Evolutionary conservation across 2,797 vertebrate genomes (phyloP), one percentile per base, ranked within the genome.

Genomic region (Gymnoscopelus braueri): DNA sequence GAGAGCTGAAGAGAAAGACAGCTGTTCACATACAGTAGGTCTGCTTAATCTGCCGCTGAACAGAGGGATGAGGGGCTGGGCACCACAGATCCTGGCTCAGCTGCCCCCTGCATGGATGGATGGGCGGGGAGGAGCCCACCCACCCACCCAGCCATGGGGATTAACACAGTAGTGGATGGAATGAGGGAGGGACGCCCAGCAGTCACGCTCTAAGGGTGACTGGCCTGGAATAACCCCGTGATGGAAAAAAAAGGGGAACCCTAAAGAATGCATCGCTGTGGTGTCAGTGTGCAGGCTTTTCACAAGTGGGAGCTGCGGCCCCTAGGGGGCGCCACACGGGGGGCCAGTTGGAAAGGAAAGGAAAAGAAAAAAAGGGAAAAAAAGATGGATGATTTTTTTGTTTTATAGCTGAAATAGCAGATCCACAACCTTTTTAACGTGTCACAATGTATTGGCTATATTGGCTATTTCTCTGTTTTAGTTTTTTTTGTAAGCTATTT

Each of bases 21-120:
- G 89, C 89, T 90, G 90, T 88, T 86, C 71, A 54, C 70, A 59
- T 59, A 26, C 26, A 2, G 26, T 26, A 23, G 69, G 70, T 83
- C 69, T 2, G 23, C 69, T 82, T 90, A 85, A 91, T 87, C 86
- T 82, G 29, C 26, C 29, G 71, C 62, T 39, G 72, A 78, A 54
- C 73, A 79, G 79, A 62, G 49, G 76, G 82, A 85, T 85, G 77
- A 69, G 79, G 79, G 74, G 76, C 71, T 14, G 79, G 87, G 82
- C 84, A 77, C 75, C 63, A 67, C 73, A 66, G 81, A 84, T 84
- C 81, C 79, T 65, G 60, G 65, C 69, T 84, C 91, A 90, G 88
- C 88, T 91, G 90, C 19, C 19, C 19, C 83, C 75, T 29, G 71
- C 62, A 65, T 71, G 79, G 39, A 44, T 10, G 63, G 56, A 53